Conservation (phyloP, 2,888 invertebrate genomes). For the Troides oblongomaculatus region DNA sequence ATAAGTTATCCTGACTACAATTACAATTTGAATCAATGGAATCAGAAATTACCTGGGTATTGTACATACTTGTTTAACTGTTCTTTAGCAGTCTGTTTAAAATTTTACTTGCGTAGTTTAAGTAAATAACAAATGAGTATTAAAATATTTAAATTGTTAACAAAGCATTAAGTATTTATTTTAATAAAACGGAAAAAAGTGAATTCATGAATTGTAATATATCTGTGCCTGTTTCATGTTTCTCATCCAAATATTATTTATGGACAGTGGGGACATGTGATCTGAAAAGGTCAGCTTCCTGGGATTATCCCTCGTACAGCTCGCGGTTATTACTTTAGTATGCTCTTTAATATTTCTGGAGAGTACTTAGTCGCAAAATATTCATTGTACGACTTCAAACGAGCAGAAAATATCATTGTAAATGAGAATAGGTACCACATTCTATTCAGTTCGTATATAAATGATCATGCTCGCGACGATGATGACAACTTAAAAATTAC, state of each 20-base stretch:
- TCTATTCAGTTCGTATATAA: too few relatives aligned
- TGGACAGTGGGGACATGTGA: not conserved
- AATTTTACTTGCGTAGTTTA: too few relatives aligned
- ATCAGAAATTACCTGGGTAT: not conserved
- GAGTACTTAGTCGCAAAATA: not conserved
- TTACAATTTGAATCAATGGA: not conserved
- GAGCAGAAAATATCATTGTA: too few relatives aligned
- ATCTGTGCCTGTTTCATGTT: not conserved
- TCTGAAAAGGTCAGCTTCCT: not conserved
- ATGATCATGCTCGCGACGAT: too few relatives aligned
- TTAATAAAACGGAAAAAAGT: not conserved
- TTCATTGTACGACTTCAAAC: not conserved
- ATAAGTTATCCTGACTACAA: conserved; percentile 12
- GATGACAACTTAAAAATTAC: too few relatives aligned
- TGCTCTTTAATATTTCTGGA: not conserved
- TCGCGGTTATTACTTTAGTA: conserved; percentile 2
- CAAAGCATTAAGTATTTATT: not conserved
- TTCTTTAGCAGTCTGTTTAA: too few relatives aligned
- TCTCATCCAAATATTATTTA: not conserved
- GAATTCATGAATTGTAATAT: not conserved
- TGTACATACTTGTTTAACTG: not conserved
- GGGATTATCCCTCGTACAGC: conserved; percentile 1
- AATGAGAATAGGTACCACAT: too few relatives aligned
- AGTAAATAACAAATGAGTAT: too few relatives aligned
- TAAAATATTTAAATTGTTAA: not conserved